Evolutionary conservation across 2,113 vertebrate genomes (phyloP).

Genomic region (human): GRCh38 chr20:48881001-48881500

Average conservation of each 20-base stretch:
- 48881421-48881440: background rate
- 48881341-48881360: constrained; percentile 42
- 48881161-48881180: background rate
- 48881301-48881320: constrained; percentile 7
- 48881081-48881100: background rate
- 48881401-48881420: background rate
- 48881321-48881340: constrained; percentile 9
- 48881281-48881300: constrained; percentile 10
- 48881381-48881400: background rate
- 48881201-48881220: background rate
- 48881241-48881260: background rate
- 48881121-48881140: constrained; percentile 31
- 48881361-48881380: background rate
- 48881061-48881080: background rate
- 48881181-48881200: constrained; percentile 33
- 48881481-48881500: background rate
- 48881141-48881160: background rate
- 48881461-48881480: background rate
- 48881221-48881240: background rate
- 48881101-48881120: background rate
- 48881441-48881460: background rate
- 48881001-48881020: background rate
- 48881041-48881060: background rate
- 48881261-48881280: constrained; percentile 25
- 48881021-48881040: background rate